Percentiles rank a stretch among this genome's conserved stretches.
Conservation (phyloP, 2,113 vertebrate genomes). For the Bolborhynchus lineola region DNA sequence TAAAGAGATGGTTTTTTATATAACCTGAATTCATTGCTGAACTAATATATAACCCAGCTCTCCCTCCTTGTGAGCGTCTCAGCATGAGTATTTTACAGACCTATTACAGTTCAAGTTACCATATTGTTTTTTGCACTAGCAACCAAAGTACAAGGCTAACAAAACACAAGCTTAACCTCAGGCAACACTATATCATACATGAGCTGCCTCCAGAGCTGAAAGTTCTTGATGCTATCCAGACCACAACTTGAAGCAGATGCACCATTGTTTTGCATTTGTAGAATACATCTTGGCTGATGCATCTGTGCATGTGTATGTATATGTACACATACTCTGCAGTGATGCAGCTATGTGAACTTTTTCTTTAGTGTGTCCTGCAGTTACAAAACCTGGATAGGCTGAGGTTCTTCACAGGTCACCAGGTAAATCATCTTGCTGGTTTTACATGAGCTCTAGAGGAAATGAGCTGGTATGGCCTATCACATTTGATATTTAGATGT, state of each 20-base stretch:
- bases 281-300: background rate
- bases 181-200: background rate
- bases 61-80: background rate
- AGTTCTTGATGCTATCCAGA: background rate
- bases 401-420: background rate
- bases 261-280: background rate
- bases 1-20: background rate
- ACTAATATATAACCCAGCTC: background rate
- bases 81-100: background rate
- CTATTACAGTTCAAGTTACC: background rate
- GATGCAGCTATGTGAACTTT: background rate
- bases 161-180: background rate
- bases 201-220: background rate
- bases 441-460: background rate
- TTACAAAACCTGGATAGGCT: background rate
- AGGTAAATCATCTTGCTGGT: background rate
- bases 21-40: background rate
- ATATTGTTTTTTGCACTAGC: background rate
- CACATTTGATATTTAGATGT: background rate
- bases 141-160: background rate
- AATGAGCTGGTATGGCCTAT: background rate
- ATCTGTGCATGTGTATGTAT: fast-evolving
- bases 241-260: background rate
- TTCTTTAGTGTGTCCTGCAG: background rate
- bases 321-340: background rate